Evolutionary conservation across 2,888 invertebrate species (phyloP), one percentile per base, ranked within the genome.

Genomic region (Nipponacmea schrenckii): DNA sequence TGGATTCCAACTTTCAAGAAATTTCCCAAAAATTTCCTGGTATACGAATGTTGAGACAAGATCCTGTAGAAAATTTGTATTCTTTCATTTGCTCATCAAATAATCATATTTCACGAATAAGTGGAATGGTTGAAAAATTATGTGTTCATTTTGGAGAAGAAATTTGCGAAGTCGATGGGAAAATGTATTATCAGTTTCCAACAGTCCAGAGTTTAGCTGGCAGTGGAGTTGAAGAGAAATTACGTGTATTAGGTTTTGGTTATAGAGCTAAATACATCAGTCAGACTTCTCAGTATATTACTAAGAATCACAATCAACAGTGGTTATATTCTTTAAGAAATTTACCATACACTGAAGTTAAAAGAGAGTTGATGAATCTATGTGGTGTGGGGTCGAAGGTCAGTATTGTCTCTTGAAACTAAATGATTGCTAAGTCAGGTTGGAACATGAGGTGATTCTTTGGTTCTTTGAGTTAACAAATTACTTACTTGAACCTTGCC

Each of bases 61-160:
- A 97, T 82, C 94, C 96, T 0, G 91, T 95, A 0, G 98, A 99
- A 89, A 97, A 96, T 90, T 90, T 98, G 15, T 94, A 99, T 87
- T 94, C 96, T 14, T 98, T 98, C 87, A 97, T 98, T 82, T 98
- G 98, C 88, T 98, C 98, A 69, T 95, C 97, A 74, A 98, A 98
- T 88, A 99, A 99, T 89, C 94, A 98, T 86, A 97, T 98, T 81
- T 91, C 92, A 76, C 78, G 97, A 81, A 98, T 98, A 85, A 94
- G 94, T 26, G 91, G 92, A 64, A 95, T 98, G 96, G 94, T 98
- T 20, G 94, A 97, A 85, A 95, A 95, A 86, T 87, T 99, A 74
- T 96, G 96, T 83, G 86, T 85, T 4, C 90, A 93, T 70, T 98
- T 94, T 90, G 98, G 98, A 8, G 89, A 92, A 67, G 91, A 92